Evolutionary conservation across 2,888 invertebrate genomes (phyloP).

Genomic region (Thelaira solivaga): DNA sequence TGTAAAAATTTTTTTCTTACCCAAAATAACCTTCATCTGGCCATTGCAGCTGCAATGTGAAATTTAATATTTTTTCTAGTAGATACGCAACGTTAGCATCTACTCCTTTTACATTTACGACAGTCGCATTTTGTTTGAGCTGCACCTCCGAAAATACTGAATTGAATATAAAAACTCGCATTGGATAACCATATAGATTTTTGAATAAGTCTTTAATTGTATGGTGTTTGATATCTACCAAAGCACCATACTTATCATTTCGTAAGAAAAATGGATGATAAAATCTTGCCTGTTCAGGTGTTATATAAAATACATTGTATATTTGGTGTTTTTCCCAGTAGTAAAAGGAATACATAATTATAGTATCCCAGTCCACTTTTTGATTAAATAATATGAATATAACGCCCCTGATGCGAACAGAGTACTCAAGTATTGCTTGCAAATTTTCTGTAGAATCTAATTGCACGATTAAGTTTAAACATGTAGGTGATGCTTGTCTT

Average conservation of each 20-base stretch:
- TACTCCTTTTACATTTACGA: constrained; percentile 67
- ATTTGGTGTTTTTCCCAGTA: constrained; percentile 67
- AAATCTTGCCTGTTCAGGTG: constrained; percentile 59
- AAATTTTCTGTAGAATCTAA: constrained; percentile 21
- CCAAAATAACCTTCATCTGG: constrained; percentile 73
- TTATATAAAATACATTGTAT: constrained; percentile 69
- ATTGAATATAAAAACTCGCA: constrained; percentile 72
- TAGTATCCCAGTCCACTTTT: constrained; percentile 4
- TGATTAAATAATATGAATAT: constrained; percentile 58
- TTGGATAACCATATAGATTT: constrained; percentile 72
- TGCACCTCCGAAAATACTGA: constrained; percentile 70
- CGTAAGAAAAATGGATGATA: constrained; percentile 70
- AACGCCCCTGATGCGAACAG: constrained; percentile 28
- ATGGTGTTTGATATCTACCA: constrained; percentile 46
- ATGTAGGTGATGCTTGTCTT: not conserved
- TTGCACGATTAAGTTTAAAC: constrained; percentile 62
- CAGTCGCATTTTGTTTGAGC: constrained; percentile 60
- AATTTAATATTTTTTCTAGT: constrained; percentile 71
- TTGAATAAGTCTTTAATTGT: constrained; percentile 59
- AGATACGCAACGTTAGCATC: constrained; percentile 71
- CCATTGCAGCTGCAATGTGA: constrained; percentile 67
- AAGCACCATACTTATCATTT: constrained; percentile 42
- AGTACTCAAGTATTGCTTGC: constrained; percentile 21
- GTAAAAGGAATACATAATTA: not conserved
- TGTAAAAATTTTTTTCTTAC: constrained; percentile 63